Evolutionary conservation across 2,113 vertebrate genomes (phyloP).

Genomic region (Alosa alosa): DNA sequence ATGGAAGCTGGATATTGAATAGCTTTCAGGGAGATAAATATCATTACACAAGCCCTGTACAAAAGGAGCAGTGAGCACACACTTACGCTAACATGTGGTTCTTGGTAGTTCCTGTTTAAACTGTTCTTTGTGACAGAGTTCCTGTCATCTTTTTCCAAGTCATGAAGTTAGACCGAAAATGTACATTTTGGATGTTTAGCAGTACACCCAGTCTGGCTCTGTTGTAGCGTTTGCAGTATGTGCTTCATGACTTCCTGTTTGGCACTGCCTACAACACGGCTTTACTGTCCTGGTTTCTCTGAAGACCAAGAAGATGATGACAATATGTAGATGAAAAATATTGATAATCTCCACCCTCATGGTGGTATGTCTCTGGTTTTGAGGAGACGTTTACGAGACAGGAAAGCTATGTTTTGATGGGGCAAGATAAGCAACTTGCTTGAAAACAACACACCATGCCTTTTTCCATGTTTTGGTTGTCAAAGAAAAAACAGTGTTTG

Average conservation of each 20-base stretch:
- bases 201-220: neutral
- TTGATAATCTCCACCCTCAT: constrained; percentile 39
- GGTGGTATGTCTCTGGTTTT: constrained; percentile 10
- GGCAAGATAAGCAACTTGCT: neutral
- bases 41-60: neutral
- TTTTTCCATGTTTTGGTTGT: neutral
- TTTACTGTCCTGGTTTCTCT: neutral
- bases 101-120: neutral
- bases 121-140: neutral
- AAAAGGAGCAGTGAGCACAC: neutral
- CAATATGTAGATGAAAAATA: neutral
- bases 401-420: constrained; percentile 11
- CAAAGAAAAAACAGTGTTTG: neutral
- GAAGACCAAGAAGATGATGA: neutral
- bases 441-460: neutral
- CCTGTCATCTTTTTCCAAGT: neutral
- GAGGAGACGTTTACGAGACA: neutral
- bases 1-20: neutral
- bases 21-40: neutral
- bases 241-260: neutral
- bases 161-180: neutral
- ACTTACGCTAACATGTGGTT: neutral
- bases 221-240: neutral
- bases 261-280: neutral
- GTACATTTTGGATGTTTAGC: neutral